These are phyloP conservation scores for Coptodon bakossiorum DNA, from an alignment of 2,113 vertebrate species.

Conservation along the genomic window DNA sequence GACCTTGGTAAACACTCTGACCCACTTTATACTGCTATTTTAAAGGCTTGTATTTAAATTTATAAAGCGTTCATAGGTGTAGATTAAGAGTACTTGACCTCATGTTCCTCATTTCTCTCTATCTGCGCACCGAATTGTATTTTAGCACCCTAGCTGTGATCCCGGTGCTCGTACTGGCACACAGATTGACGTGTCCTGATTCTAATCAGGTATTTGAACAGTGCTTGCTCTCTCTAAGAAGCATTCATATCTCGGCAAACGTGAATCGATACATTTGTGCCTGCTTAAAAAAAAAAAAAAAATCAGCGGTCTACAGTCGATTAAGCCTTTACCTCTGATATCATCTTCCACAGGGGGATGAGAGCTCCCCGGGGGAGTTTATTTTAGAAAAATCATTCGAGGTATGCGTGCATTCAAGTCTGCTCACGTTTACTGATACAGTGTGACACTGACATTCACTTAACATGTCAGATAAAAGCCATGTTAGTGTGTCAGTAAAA, in stretches of 20 bases:
- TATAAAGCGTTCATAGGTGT: neutral
- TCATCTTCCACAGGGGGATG: slow-evolving; percentile 9
- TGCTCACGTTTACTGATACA: neutral
- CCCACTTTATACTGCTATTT: slow-evolving; percentile 37
- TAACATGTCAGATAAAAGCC: slow-evolving; percentile 44
- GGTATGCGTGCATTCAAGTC: neutral
- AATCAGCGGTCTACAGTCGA: neutral
- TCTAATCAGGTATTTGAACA: slow-evolving; percentile 23
- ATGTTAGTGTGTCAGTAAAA: slow-evolving; percentile 9
- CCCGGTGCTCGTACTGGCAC: neutral
- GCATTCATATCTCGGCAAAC: neutral
- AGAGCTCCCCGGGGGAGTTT: neutral
- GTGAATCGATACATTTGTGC: slow-evolving; percentile 20
- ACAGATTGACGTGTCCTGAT: slow-evolving; percentile 25
- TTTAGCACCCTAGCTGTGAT: neutral
- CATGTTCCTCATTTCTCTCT: slow-evolving; percentile 12
- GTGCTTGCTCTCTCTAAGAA: neutral
- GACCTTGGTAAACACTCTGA: slow-evolving; percentile 44
- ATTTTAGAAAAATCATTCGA: slow-evolving; percentile 37
- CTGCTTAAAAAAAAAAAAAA: neutral
- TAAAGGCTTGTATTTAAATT: slow-evolving; percentile 24
- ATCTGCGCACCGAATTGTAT: slow-evolving; percentile 23
- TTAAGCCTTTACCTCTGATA: slow-evolving; percentile 6
- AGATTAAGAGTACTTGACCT: slow-evolving; percentile 20
- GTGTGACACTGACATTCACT: slow-evolving; percentile 42